A percentile compares a stretch with the other conserved stretches of the same genome.
Evolutionary conservation across 2,797 vertebrate genomes (phyloP).

Genomic region (Sebastes hubbsi): DNA sequence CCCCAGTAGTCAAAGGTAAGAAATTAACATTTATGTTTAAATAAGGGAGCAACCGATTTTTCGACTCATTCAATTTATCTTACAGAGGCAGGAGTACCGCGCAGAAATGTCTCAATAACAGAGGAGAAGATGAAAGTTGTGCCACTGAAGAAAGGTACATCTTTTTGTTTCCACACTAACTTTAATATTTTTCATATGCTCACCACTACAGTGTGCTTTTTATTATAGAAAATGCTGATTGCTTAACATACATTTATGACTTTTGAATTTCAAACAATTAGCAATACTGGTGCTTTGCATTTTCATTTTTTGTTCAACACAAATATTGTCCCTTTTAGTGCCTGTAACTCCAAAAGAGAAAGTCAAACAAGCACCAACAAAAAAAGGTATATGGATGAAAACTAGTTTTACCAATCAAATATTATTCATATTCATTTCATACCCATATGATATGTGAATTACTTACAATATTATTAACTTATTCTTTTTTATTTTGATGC

Average conservation of each 20-base stretch:
- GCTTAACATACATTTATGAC: background rate
- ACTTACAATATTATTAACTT: background rate
- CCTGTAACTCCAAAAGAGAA: slow-evolving; percentile 55
- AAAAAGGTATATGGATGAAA: slow-evolving; percentile 37
- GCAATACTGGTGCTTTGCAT: too few relatives aligned
- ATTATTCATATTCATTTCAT: background rate
- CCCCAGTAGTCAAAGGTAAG: slow-evolving; percentile 46
- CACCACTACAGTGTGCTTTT: background rate
- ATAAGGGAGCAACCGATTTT: background rate
- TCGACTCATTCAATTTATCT: background rate
- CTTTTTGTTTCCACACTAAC: background rate
- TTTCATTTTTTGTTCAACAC: background rate
- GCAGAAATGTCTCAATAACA: slow-evolving; percentile 57
- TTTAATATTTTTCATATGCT: background rate
- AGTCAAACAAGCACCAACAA: slow-evolving; percentile 41
- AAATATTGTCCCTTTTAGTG: slow-evolving; percentile 32
- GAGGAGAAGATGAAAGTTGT: slow-evolving; percentile 63
- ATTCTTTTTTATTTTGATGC: background rate
- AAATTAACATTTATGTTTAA: background rate
- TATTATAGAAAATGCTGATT: too few relatives aligned
- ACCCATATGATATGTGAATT: background rate
- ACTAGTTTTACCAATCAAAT: background rate
- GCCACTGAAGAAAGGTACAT: slow-evolving; percentile 63
- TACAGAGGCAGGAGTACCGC: slow-evolving; percentile 33
- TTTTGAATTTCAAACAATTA: too few relatives aligned